Conservation (phyloP, 30 jellyfish, hydroid and myxozoan genomes). For the Aurelia coerulea region DNA sequence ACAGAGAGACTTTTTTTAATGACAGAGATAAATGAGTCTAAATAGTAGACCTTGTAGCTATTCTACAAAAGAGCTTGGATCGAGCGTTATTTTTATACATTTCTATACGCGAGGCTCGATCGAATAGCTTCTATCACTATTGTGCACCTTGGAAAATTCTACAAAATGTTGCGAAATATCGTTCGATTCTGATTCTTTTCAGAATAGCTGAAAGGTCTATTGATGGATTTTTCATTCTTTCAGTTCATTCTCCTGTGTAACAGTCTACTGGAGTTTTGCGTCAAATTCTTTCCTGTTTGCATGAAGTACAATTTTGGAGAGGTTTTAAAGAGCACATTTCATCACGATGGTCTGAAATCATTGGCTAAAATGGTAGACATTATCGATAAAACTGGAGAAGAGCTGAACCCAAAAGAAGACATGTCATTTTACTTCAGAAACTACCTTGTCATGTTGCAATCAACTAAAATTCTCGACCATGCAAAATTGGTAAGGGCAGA, state of each 20-base stretch:
- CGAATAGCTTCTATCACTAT: too few relatives aligned
- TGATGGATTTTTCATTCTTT: neutral
- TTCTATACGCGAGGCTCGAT: too few relatives aligned
- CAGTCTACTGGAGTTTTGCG: constrained; percentile 77
- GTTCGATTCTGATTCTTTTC: too few relatives aligned
- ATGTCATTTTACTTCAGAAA: constrained; percentile 24
- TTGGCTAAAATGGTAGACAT: constrained; percentile 54
- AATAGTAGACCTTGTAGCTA: too few relatives aligned
- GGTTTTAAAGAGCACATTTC: constrained; percentile 33
- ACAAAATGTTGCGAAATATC: too few relatives aligned
- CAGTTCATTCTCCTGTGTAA: constrained; percentile 86
- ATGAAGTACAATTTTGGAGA: constrained; percentile 53
- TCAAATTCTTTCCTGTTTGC: constrained; percentile 69
- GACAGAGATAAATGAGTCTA: too few relatives aligned
- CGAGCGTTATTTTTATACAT: too few relatives aligned
- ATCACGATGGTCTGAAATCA: constrained; percentile 52
- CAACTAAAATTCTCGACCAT: constrained; percentile 30
- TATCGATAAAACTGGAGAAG: constrained; percentile 37
- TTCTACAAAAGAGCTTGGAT: too few relatives aligned
- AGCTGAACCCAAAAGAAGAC: constrained; percentile 53
- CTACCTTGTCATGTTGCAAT: constrained; percentile 52
- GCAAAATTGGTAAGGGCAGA: neutral
- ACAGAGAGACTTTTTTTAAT: too few relatives aligned
- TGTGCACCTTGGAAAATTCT: too few relatives aligned
- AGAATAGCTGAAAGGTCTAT: too few relatives aligned